These are phyloP conservation scores for Oryzias woworae DNA, from an alignment of 2,113 vertebrate species.

Conservation along the genomic window DNA sequence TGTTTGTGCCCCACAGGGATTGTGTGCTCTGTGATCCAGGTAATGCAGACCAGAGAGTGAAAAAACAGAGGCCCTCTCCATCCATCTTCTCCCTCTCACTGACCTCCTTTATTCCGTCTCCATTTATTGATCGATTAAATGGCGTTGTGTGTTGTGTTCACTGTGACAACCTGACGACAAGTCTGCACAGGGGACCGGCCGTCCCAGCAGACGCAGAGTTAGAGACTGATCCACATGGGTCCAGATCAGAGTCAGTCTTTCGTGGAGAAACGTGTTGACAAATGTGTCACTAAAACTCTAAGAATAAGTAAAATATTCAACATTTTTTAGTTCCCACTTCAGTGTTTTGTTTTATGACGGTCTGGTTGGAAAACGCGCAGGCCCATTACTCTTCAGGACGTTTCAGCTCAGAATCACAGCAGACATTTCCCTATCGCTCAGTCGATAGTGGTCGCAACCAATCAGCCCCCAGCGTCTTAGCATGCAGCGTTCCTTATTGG, in stretches of 20 bases:
- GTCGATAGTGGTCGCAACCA: slow-evolving; percentile 71
- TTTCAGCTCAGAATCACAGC: slow-evolving; percentile 52
- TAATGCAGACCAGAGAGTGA: slow-evolving; percentile 68
- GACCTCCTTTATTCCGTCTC: slow-evolving; percentile 37
- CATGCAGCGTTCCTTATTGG: slow-evolving; percentile 54
- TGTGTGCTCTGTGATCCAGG: slow-evolving; percentile 77
- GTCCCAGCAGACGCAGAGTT: slow-evolving; percentile 10
- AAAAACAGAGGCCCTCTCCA: slow-evolving; percentile 57
- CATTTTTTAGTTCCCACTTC: slow-evolving; percentile 9
- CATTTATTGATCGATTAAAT: slow-evolving; percentile 70
- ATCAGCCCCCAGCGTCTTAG: slow-evolving; percentile 52
- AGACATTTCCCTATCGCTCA: slow-evolving; percentile 49
- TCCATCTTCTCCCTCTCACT: slow-evolving; percentile 70
- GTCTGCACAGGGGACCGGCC: slow-evolving; percentile 31
- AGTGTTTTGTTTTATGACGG: background rate
- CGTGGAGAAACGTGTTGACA: background rate
- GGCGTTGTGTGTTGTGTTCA: slow-evolving; percentile 54
- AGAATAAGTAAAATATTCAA: too few relatives aligned
- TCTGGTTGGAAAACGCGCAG: slow-evolving; percentile 17
- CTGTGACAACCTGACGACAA: slow-evolving; percentile 55
- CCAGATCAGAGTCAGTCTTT: background rate
- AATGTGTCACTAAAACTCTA: background rate
- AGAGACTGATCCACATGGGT: background rate
- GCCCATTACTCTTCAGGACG: slow-evolving; percentile 48
- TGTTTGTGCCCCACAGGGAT: slow-evolving; percentile 55